These are phyloP conservation scores for Fragum fragum DNA, from an alignment of 2,888 invertebrate species.

Conservation along the genomic window DNA sequence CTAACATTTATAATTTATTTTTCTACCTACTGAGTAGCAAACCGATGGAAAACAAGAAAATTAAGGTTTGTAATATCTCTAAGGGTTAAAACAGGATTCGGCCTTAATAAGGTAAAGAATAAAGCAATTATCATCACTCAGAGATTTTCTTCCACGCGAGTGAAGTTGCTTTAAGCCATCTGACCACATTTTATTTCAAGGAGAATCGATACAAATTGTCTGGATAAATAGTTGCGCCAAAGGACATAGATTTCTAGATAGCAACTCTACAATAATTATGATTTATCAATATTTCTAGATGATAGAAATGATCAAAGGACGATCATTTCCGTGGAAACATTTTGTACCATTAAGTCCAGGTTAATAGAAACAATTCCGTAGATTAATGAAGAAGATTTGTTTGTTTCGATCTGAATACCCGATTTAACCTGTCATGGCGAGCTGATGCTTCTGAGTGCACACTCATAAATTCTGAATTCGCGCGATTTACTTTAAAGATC, in stretches of 20 bases:
- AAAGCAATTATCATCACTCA: neutral
- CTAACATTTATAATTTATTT: too few relatives aligned
- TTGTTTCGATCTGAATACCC: neutral
- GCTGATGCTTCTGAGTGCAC: neutral
- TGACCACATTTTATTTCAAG: neutral
- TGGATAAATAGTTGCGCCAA: neutral
- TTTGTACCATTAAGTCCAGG: neutral
- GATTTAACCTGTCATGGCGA: neutral
- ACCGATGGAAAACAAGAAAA: too few relatives aligned
- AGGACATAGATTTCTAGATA: slow-evolving; percentile 1
- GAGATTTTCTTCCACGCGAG: neutral
- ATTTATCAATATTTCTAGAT: neutral
- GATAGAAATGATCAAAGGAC: neutral
- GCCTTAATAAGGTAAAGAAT: too few relatives aligned
- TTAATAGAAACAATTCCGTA: neutral
- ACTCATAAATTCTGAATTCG: neutral
- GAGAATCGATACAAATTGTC: neutral
- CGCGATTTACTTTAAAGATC: too few relatives aligned
- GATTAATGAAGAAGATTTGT: neutral
- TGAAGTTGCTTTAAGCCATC: neutral
- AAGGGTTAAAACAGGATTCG: too few relatives aligned
- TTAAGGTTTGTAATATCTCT: too few relatives aligned
- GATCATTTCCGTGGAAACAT: neutral
- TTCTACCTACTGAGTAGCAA: too few relatives aligned
- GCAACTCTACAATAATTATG: neutral